phyloP scores from a whole-genome alignment of 2,888 invertebrate species.

The Acronicta alni region DNA sequence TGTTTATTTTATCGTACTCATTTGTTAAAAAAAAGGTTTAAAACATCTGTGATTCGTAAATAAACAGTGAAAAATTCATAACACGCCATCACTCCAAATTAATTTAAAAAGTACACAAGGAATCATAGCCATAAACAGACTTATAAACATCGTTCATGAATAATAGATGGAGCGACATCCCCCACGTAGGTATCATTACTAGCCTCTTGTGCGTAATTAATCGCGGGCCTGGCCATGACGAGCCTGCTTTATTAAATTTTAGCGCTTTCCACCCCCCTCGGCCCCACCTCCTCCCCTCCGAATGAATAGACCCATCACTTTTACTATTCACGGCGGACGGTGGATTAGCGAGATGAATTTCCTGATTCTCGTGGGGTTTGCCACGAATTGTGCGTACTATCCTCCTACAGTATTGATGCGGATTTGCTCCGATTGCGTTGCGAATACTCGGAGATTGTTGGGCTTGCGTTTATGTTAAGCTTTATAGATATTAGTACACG shows the following conservation, averaged over 20 bases:
- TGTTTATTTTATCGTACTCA: too few relatives aligned
- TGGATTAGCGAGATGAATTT: conserved; percentile 88
- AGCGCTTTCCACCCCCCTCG: conserved; percentile 77
- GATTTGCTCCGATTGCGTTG: conserved; percentile 73
- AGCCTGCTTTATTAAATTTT: conserved; percentile 88
- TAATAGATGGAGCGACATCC: conserved; percentile 72
- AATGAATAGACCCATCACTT: conserved; percentile 88
- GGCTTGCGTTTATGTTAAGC: conserved; percentile 28
- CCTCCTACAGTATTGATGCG: conserved; percentile 66
- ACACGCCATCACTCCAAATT: conserved; percentile 11
- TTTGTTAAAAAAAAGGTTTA: too few relatives aligned
- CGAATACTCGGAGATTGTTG: conserved; percentile 64
- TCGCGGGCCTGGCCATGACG: conserved; percentile 80
- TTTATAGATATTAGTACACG: conserved; percentile 14
- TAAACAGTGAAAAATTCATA: not conserved
- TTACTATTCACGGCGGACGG: conserved; percentile 85
- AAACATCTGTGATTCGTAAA: too few relatives aligned
- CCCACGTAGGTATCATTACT: conserved; percentile 78
- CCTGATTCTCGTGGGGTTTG: conserved; percentile 78
- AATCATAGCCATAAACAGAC: conserved; percentile 55
- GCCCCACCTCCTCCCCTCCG: conserved; percentile 53
- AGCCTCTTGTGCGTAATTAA: conserved; percentile 87
- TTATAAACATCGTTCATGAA: conserved; percentile 66
- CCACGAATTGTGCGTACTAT: conserved; percentile 73
- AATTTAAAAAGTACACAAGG: conserved; percentile 36